These are phyloP conservation scores for Prostheceraeus crozeri DNA, from an alignment of 2,888 invertebrate species.

Conservation along the genomic window DNA sequence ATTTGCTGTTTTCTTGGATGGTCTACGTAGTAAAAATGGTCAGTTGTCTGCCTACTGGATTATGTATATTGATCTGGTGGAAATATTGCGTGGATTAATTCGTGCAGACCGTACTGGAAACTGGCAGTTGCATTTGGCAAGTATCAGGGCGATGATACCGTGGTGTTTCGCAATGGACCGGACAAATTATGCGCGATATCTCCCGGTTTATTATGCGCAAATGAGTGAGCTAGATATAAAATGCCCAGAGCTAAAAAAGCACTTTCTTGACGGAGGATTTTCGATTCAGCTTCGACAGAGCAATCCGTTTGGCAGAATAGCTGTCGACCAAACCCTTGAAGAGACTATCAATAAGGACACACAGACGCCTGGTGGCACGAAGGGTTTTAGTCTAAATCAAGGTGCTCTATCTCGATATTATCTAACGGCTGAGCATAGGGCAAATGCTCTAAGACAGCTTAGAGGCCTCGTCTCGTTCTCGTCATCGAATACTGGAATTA, in stretches of 20 bases:
- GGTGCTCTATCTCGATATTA: conserved; percentile 39
- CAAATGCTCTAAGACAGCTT: too few relatives aligned
- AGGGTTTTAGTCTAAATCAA: conserved; percentile 24
- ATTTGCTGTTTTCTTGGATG: too few relatives aligned
- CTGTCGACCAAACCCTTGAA: too few relatives aligned
- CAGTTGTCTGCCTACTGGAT: conserved; percentile 41
- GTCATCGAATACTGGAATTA: too few relatives aligned
- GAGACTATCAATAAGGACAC: conserved; percentile 41
- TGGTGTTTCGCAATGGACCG: conserved; percentile 43
- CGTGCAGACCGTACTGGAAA: conserved; percentile 41
- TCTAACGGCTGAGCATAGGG: conserved; percentile 41
- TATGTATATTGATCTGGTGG: conserved; percentile 43
- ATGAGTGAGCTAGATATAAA: conserved; percentile 37
- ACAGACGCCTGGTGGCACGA: conserved; percentile 41
- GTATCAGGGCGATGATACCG: conserved; percentile 41
- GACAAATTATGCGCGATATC: conserved; percentile 42
- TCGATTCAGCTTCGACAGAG: conserved; percentile 37
- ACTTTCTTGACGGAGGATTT: conserved; percentile 38
- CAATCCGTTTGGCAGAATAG: conserved; percentile 42
- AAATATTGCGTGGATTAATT: conserved; percentile 39
- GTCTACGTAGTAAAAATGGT: conserved; percentile 34
- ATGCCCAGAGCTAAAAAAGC: conserved; percentile 37
- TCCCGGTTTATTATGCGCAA: conserved; percentile 39
- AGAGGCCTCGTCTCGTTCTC: too few relatives aligned
- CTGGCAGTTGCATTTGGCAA: conserved; percentile 41